These are phyloP conservation scores for Epsilonema sp. DNA, from an alignment of 2,888 invertebrate genomes.

Conservation along the genomic window DNA sequence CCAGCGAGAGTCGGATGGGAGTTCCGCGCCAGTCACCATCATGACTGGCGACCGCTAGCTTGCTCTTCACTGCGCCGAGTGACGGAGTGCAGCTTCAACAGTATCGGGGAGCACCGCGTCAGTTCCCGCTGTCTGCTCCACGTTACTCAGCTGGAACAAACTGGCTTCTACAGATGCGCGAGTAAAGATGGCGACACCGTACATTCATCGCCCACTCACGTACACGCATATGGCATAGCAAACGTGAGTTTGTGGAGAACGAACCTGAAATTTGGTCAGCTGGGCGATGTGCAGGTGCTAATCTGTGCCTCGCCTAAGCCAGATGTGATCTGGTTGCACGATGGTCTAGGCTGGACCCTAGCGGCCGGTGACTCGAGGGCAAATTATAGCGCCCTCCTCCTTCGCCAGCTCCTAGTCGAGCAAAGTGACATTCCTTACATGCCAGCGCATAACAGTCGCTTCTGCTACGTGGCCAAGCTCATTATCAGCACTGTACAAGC, in stretches of 20 bases:
- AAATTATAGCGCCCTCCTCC: background rate
- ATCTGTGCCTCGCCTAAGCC: constrained; percentile 5
- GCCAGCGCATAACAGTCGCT: background rate
- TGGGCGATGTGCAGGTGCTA: background rate
- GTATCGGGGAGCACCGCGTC: constrained; percentile 3
- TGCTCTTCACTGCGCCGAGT: constrained; percentile 4
- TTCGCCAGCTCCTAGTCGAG: background rate
- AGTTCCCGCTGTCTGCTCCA: constrained; percentile 1
- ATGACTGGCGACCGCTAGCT: background rate
- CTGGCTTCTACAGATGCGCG: constrained; percentile 3
- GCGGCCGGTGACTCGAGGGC: background rate
- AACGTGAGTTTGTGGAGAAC: background rate
- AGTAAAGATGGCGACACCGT: background rate
- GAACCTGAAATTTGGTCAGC: no score
- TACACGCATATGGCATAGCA: constrained; percentile 1
- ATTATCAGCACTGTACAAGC: background rate
- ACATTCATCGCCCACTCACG: background rate
- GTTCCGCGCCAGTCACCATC: background rate
- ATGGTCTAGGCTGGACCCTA: background rate
- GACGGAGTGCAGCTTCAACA: constrained; percentile 4
- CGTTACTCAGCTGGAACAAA: background rate
- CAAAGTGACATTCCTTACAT: no score
- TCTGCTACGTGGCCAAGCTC: constrained; percentile 4
- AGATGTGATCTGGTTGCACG: constrained; percentile 1
- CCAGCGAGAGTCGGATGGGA: constrained; percentile 4